A percentile compares a stretch with the other conserved stretches of the same genome.
Conservation (phyloP, 2,113 vertebrate genomes). For the Egretta garzetta region DNA sequence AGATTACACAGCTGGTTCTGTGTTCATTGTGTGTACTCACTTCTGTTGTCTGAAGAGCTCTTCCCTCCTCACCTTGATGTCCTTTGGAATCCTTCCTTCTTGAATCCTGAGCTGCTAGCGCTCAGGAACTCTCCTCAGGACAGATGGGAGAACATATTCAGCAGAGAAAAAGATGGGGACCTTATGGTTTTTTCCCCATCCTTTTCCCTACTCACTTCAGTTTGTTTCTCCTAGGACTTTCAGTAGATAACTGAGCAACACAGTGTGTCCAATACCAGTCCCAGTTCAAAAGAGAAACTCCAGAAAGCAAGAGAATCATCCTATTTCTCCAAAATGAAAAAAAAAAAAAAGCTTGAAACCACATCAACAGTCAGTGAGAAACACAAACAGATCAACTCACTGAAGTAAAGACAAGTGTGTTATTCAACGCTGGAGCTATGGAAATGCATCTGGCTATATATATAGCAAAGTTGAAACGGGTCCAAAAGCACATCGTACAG, state of each 20-base stretch:
- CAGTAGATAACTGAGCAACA: background rate
- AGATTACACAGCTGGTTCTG: background rate
- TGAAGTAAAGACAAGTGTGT: background rate
- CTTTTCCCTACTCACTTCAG: background rate
- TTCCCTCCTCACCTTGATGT: background rate
- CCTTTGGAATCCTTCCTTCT: background rate
- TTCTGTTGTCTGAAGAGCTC: background rate
- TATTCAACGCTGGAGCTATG: background rate
- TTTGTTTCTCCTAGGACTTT: background rate
- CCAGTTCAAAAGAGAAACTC: background rate
- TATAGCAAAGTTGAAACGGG: rapidly evolving
- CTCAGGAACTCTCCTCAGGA: background rate
- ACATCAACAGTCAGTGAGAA: background rate
- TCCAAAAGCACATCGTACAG: background rate
- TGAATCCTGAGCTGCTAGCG: background rate
- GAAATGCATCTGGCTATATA: background rate
- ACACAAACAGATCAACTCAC: background rate
- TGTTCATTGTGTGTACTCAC: background rate
- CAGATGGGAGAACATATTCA: background rate
- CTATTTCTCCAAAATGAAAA: background rate
- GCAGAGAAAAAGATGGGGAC: background rate
- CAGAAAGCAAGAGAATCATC: background rate
- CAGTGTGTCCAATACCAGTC: background rate
- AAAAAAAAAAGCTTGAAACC: background rate
- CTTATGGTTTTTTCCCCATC: background rate